Percentiles rank a stretch among this genome's conserved stretches.
phyloP scores from a whole-genome alignment of 2,888 invertebrate species.

The Ametastegia equiseti region DNA sequence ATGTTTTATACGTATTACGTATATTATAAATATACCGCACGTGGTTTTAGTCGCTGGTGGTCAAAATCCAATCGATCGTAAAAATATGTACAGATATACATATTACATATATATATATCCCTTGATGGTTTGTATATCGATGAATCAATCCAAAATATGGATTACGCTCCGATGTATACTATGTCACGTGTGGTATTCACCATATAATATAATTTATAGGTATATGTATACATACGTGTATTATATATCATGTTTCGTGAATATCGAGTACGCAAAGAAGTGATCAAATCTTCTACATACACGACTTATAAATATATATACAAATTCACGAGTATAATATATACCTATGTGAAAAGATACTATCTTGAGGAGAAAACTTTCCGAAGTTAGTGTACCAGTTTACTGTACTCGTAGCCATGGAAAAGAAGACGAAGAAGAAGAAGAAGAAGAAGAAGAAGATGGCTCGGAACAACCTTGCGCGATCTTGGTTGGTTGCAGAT shows the following conservation, averaged over 20 bases:
- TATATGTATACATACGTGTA: too few relatives aligned
- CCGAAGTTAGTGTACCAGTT: constrained; percentile 25
- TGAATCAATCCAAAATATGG: neutral
- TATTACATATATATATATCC: neutral
- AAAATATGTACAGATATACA: too few relatives aligned
- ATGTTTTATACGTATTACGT: too few relatives aligned
- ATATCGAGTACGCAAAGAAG: neutral
- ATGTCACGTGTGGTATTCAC: too few relatives aligned
- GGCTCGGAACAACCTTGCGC: neutral
- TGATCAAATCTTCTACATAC: neutral
- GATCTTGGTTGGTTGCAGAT: too few relatives aligned
- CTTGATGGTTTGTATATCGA: neutral
- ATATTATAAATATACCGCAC: too few relatives aligned
- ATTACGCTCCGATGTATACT: neutral
- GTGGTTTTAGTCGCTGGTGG: too few relatives aligned
- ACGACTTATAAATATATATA: neutral
- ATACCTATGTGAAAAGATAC: neutral
- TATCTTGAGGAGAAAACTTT: constrained; percentile 5
- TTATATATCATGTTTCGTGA: neutral
- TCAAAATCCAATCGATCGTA: neutral
- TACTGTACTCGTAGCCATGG: neutral
- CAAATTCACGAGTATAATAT: neutral
- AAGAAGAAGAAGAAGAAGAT: neutral
- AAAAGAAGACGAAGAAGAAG: too few relatives aligned
- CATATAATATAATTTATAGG: too few relatives aligned